These are phyloP conservation scores for Ypsolopha sequella DNA, from an alignment of 2,888 invertebrate species.

Conservation along the genomic window DNA sequence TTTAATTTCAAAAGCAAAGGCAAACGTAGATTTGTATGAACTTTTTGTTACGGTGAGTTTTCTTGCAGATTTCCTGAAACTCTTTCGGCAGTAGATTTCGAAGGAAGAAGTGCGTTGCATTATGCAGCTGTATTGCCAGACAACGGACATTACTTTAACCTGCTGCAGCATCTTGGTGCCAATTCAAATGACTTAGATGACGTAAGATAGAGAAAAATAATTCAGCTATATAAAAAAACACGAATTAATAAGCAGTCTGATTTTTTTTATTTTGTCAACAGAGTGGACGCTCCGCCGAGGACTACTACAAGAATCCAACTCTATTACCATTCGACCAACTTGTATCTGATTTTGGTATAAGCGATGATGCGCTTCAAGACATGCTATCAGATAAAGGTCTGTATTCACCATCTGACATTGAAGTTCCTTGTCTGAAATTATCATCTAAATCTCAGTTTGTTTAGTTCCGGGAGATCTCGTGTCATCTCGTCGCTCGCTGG, in stretches of 20 bases:
- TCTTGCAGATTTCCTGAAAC: slow-evolving; percentile 85
- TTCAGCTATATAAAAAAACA: background rate
- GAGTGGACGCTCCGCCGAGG: slow-evolving; percentile 85
- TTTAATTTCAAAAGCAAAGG: background rate
- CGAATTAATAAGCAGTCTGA: background rate
- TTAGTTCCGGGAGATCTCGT: slow-evolving; percentile 81
- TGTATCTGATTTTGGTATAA: slow-evolving; percentile 77
- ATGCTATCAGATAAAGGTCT: slow-evolving; percentile 86
- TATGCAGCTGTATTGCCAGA: slow-evolving; percentile 88
- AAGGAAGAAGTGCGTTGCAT: slow-evolving; percentile 89
- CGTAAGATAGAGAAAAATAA: slow-evolving; percentile 67
- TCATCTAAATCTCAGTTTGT: slow-evolving; percentile 13
- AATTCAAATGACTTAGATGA: slow-evolving; percentile 87
- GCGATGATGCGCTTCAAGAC: slow-evolving; percentile 73
- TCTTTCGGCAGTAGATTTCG: slow-evolving; percentile 80
- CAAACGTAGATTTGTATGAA: background rate
- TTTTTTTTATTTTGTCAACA: slow-evolving; percentile 28
- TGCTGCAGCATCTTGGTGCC: slow-evolving; percentile 87
- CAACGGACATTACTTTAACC: slow-evolving; percentile 89
- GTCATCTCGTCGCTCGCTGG: slow-evolving; percentile 80
- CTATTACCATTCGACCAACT: slow-evolving; percentile 78
- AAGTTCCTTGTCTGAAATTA: background rate
- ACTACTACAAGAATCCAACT: slow-evolving; percentile 77
- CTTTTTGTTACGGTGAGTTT: background rate
- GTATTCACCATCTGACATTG: slow-evolving; percentile 7